Conservation (phyloP, 2,113 vertebrate genomes). For the Oenanthe melanoleuca region DNA sequence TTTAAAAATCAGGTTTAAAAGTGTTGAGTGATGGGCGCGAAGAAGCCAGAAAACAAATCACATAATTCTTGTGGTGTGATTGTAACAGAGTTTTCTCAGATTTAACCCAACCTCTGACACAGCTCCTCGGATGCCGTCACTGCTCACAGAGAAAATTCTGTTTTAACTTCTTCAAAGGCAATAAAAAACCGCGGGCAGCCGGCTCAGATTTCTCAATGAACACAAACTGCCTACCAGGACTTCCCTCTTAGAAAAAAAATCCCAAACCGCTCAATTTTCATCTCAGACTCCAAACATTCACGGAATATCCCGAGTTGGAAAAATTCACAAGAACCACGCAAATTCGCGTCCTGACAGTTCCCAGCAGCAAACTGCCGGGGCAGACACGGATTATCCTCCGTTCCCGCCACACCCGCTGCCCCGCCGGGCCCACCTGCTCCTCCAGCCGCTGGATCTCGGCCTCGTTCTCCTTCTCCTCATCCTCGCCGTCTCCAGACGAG, state of each 20-base stretch:
- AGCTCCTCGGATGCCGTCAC: background rate
- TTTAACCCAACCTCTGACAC: background rate
- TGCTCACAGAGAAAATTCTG: rapidly evolving
- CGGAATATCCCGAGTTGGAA: rapidly evolving
- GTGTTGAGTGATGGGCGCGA: rapidly evolving
- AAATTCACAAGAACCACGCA: background rate
- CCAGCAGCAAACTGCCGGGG: background rate
- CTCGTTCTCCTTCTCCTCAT: no score
- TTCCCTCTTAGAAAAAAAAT: background rate
- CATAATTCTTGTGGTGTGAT: rapidly evolving
- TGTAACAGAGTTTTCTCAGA: no score
- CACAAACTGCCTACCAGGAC: rapidly evolving
- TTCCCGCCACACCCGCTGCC: no score
- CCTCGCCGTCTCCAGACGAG: no score
- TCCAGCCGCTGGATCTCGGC: no score
- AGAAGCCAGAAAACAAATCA: rapidly evolving
- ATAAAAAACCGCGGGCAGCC: rapidly evolving
- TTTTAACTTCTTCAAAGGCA: background rate
- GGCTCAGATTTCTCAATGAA: background rate
- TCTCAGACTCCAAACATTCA: background rate
- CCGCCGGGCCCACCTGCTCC: no score
- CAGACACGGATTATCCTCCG: background rate
- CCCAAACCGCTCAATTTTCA: rapidly evolving
- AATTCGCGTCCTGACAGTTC: background rate
- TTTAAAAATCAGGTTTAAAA: rapidly evolving